Base-by-base conservation (phyloP, 2,888 invertebrate genomes). In the Acronicta aceris region DNA sequence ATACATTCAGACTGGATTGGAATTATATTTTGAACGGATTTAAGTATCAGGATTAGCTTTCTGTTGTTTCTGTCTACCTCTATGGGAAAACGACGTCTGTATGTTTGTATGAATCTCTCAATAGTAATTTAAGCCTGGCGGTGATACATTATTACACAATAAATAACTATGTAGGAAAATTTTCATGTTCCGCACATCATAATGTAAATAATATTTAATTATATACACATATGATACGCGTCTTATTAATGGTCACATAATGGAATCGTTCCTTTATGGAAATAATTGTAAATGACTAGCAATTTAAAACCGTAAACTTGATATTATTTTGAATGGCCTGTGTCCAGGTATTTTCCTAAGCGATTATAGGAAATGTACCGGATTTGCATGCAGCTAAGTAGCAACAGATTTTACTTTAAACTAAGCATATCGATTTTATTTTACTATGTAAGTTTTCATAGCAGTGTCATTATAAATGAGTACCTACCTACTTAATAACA, bases 151-250 rank as follows among this genome's bases (percentile, higher is more conserved):
- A 16, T 9, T 13, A 7, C 10, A 27, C 10, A 10, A 6, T 33
- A 15, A 42, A 6, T 0, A 53, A 49, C 17, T 13, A 13, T 27
- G 1, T 27, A 33, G 70, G 71, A 66, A 54, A 41, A 21, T 61
- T 59, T 55, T 27, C 50, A 21, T 17, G 13, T 16, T 43, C 21
- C 21, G 21, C 21, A 25, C 33, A 25, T 8, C 6, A 25, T 41
- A 30, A 54, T 45, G 30, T 38, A 54, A 38, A 50, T 15, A 54
- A 9, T 54, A 16, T 30, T 30, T 45, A 36, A 38, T 38, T n/a
- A 38, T n/a, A n/a, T 5, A 38, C n/a, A n/a, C n/a, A n/a, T n/a
- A n/a, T n/a, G n/a, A n/a, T 5, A 38, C 38, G 38, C n/a, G 5
- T 38, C n/a, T 5, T n/a, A n/a, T n/a, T 13, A 38, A 8, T 38